Evolutionary conservation across 2,113 vertebrate genomes (phyloP), one percentile per base, ranked within the genome.

Genomic region (Lathamus discolor): DNA sequence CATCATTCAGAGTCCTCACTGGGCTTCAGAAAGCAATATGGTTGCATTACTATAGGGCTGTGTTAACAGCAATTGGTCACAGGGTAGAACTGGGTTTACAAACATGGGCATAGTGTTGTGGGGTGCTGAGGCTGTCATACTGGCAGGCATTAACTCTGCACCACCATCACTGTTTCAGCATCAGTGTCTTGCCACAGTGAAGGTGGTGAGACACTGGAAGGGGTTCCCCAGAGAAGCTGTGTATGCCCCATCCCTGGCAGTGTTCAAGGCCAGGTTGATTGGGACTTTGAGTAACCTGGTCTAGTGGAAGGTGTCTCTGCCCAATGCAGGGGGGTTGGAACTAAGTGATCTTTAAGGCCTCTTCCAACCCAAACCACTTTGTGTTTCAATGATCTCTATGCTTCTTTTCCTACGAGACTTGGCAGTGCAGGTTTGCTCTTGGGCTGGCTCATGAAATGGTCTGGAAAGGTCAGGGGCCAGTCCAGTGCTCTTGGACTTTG

Each of bases 351-450:
- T 16, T 35, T 24, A 35, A 35, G 33, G 57, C 22, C 22, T 35
- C 22, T 59, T 59, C 57, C 57, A 59, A 35, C 33, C 33, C 33
- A 59, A 35, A 59, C 13, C 6, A 3, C 16, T 59, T 13, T 24
- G 5, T 35, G 33, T 24, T 59, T 24, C 33, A 35, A 35, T 35
- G 57, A 35, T 59, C 57, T 59, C 13, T 8, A 39, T 0, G 1
- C 39, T 66, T 16, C 51, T 55, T 28, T 1, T 3, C 4, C 35
- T 33, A 3, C 0, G 0, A 39, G 64, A 20, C 15, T 10, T 10
- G 24, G 23, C 6, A 1, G 17, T 4, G 9, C 22, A 22, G 22
- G 6, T 82, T 76, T 66, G 35, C 49, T 66, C 24, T 24, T 7
- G 20, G 62, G 33, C 9, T 23, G 77, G 37, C 29, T 92, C 43